phyloP scores from a whole-genome alignment of 1,140 invertebrate genomes.

The Drosophila micromelanica region DNA sequence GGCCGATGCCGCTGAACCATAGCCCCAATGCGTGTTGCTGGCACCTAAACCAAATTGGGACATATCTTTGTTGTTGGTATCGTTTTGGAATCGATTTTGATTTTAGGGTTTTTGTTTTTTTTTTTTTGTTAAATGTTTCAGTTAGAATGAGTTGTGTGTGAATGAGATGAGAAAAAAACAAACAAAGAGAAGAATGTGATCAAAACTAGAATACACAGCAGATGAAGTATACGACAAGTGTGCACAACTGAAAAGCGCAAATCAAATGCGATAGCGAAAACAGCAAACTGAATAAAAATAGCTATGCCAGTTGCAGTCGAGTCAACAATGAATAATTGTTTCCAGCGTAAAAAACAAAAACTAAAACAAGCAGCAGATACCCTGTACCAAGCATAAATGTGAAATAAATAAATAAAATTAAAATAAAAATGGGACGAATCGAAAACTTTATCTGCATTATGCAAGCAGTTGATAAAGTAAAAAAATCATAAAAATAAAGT shows the following conservation, averaged over 20 bases:
- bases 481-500: too few relatives aligned
- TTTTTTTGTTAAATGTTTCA: constrained; percentile 1
- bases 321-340: too few relatives aligned
- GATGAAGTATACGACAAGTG: constrained; percentile 27
- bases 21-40: constrained; percentile 92
- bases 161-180: constrained; percentile 26
- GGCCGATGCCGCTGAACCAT: constrained; percentile 91
- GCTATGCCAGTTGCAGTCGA: neutral
- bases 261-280: neutral
- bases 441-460: too few relatives aligned
- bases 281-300: neutral
- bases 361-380: too few relatives aligned
- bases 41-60: constrained; percentile 91
- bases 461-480: too few relatives aligned
- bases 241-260: neutral
- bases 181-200: constrained; percentile 37
- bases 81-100: constrained; percentile 8
- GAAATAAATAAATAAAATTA: too few relatives aligned
- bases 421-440: too few relatives aligned
- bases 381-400: too few relatives aligned
- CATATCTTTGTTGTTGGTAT: constrained; percentile 86
- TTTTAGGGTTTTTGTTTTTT: too few relatives aligned
- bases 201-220: constrained; percentile 30
- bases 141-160: constrained; percentile 6
- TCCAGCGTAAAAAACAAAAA: too few relatives aligned